Percentiles rank a stretch among this genome's conserved stretches.
Conservation (phyloP, 2,797 vertebrate genomes). For the Anguilla anguilla region DNA sequence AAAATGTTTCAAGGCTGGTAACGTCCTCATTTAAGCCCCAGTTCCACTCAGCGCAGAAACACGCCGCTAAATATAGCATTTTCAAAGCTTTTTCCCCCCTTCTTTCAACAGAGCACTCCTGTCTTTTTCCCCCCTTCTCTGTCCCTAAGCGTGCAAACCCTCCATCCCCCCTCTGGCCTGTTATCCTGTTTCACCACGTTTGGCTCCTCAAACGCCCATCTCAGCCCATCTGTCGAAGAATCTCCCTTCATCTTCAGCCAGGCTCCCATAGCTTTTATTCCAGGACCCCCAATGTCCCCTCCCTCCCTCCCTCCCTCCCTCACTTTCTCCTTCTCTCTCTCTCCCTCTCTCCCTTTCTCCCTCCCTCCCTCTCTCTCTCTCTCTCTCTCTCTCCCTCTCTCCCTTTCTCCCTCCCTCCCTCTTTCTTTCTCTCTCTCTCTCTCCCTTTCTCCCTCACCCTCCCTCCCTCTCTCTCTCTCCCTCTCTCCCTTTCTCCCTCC, state of each 20-base stretch:
- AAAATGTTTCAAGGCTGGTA: neutral
- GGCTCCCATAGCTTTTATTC: neutral
- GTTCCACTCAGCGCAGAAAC: neutral
- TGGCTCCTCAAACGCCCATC: neutral
- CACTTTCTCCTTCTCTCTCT: neutral
- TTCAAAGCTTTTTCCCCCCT: neutral
- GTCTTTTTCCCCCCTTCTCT: neutral
- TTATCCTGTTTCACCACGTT: neutral
- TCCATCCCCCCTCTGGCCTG: neutral
- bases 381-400: too few relatives aligned
- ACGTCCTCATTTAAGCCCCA: neutral
- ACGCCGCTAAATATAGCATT: neutral
- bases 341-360: neutral
- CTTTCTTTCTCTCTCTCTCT: neutral
- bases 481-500: neutral
- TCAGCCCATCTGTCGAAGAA: neutral
- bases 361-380: too few relatives aligned
- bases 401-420: neutral
- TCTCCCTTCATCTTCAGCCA: constrained; percentile 6
- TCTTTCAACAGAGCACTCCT: neutral
- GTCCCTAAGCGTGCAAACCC: neutral
- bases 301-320: neutral
- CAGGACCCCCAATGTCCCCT: neutral
- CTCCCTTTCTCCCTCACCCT: too few relatives aligned
- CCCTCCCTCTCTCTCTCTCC: neutral